Evolutionary conservation across 2,888 invertebrate genomes (phyloP), one percentile per base, ranked within the genome.

Genomic region (Ommatoiulus sabulosus): DNA sequence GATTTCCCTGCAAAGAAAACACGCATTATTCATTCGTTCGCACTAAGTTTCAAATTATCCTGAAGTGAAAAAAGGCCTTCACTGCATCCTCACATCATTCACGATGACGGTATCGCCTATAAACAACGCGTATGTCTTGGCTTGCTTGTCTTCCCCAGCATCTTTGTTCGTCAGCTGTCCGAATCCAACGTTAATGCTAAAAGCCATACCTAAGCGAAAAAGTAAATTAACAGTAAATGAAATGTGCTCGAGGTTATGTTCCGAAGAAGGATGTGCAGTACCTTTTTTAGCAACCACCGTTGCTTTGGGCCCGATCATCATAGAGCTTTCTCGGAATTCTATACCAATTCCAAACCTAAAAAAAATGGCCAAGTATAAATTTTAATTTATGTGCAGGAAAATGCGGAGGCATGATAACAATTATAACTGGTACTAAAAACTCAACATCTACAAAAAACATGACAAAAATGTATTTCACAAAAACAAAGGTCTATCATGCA

Each of bases 31-130:
- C 48, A 48, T 48, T 48, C 48, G 48, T 7, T 46, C 5, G 48
- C 1, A 48, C 44, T 10, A 35, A 35, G 35, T 35, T 35, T 35
- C 17, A 63, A 15, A 44, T 84, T 44, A 44, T 35, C 6, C 0
- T n/a, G 20, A 63, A 63, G 4, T 88, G 52, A 63, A 84, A 89
- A 48, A 35, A 35, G 0, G 35, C 35, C 35, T 2, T 0, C 35
- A 35, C 35, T 35, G 35, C 35, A 35, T 35, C 35, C 92, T 90
- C 91, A 95, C 96, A 91, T 98, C 98, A 91, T 97, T 97, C 0
- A 99, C 97, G 91, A 98, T 93, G n/a, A 98, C 98, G 20, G 99
- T 99, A 92, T 99, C 99, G 3, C 99, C 99, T 91, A 99, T 95
- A 92, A 98, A 99, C 3, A 99, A 94, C 0, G 99, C 98, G 92